Conservation (phyloP, 2,888 invertebrate species). For the Helicoverpa assulta region DNA sequence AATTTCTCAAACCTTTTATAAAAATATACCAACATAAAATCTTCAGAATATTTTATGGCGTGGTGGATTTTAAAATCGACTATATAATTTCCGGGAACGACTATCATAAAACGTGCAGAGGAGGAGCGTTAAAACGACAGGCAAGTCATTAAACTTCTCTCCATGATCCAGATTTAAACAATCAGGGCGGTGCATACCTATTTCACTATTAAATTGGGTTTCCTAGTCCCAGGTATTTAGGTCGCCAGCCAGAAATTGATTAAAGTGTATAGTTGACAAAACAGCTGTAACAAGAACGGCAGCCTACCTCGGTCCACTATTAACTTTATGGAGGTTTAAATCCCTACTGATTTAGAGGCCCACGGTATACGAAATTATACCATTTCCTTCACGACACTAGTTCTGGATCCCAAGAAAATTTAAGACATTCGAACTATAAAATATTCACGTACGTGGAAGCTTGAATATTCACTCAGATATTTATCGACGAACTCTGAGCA, state of each 20-base stretch:
- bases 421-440: constrained; percentile 6
- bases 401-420: constrained; percentile 6
- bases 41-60: constrained; percentile 18
- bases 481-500: constrained; percentile 23
- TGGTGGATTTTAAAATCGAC: constrained; percentile 39
- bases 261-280: constrained; percentile 56
- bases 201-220: constrained; percentile 44
- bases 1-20: constrained; percentile 10
- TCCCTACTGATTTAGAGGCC: constrained; percentile 34
- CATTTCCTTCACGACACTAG: constrained; percentile 13
- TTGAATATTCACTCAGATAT: constrained; percentile 28
- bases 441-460: constrained; percentile 10
- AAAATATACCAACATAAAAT: constrained; percentile 27
- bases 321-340: constrained; percentile 38
- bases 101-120: constrained; percentile 43
- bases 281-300: constrained; percentile 37
- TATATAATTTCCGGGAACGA: constrained; percentile 34
- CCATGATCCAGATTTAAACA: constrained; percentile 41
- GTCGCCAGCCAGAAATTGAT: constrained; percentile 53
- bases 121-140: constrained; percentile 44
- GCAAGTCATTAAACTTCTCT: constrained; percentile 52
- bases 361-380: constrained; percentile 7
- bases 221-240: constrained; percentile 45
- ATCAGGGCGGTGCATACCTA: constrained; percentile 38
- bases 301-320: constrained; percentile 25